These are phyloP conservation scores for Herminia tarsipennalis DNA, from an alignment of 2,888 invertebrate species.

Conservation along the genomic window DNA sequence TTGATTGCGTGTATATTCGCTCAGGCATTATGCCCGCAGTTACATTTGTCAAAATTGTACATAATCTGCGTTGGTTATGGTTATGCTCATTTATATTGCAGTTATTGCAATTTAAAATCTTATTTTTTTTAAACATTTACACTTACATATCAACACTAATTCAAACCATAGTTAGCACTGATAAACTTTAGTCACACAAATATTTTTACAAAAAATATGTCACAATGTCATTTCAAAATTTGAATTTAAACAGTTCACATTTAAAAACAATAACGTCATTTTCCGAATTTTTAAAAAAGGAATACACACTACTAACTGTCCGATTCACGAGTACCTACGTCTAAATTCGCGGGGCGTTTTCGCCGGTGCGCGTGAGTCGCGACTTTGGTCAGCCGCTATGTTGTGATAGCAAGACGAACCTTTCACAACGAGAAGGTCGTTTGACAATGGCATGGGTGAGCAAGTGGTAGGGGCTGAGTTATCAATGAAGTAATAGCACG, in stretches of 20 bases:
- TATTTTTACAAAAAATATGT: too few species aligned
- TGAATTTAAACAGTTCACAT: too few species aligned
- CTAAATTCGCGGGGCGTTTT: conserved; percentile 20
- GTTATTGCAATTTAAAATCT: too few species aligned
- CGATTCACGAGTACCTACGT: background rate
- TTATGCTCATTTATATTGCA: too few species aligned
- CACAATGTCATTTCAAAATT: background rate
- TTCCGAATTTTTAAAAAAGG: background rate
- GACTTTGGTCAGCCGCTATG: conserved; percentile 21
- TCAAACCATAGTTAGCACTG: too few species aligned
- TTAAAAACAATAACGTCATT: background rate
- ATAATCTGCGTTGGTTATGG: too few species aligned
- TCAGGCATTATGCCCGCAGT: too few species aligned
- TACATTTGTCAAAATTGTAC: too few species aligned
- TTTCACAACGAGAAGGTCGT: conserved; percentile 40
- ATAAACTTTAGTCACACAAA: too few species aligned
- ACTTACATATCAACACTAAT: too few species aligned
- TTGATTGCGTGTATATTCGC: too few species aligned
- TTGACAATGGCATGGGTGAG: conserved; percentile 21
- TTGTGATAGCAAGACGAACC: conserved; percentile 24
- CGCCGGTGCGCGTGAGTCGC: conserved; percentile 23
- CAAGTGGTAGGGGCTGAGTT: conserved; percentile 21
- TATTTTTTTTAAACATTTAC: too few species aligned
- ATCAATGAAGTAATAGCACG: conserved; percentile 26
- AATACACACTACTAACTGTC: conserved; percentile 1